These are phyloP conservation scores for human (Homo sapiens) DNA, from an alignment of 2,113 vertebrate species.

Conservation along the genomic window GRCh38 chrX:140298001-140298500, in stretches of 20 bases:
- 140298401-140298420: constrained; percentile 70
- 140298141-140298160: constrained; percentile 88
- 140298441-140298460: constrained; percentile 57
- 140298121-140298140: constrained; percentile 67
- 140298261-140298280: constrained; percentile 85
- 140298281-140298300: constrained; percentile 88
- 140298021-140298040: constrained; percentile 41
- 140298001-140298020: constrained; percentile 19
- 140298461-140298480: constrained; percentile 58
- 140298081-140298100: constrained; percentile 68
- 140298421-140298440: constrained; percentile 75
- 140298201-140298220: constrained; percentile 89
- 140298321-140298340: constrained; percentile 88
- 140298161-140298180: constrained; percentile 87
- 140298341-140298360: constrained; percentile 86
- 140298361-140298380: constrained; percentile 85
- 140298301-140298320: constrained; percentile 89
- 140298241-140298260: constrained; percentile 84
- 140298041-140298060: constrained; percentile 48
- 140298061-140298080: constrained; percentile 42
- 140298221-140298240: constrained; percentile 83
- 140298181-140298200: constrained; percentile 85
- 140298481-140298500: constrained; percentile 29
- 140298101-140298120: constrained; percentile 65
- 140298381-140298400: constrained; percentile 83